phyloP scores from a whole-genome alignment of 2,888 invertebrate species.

The Pyralis farinalis region DNA sequence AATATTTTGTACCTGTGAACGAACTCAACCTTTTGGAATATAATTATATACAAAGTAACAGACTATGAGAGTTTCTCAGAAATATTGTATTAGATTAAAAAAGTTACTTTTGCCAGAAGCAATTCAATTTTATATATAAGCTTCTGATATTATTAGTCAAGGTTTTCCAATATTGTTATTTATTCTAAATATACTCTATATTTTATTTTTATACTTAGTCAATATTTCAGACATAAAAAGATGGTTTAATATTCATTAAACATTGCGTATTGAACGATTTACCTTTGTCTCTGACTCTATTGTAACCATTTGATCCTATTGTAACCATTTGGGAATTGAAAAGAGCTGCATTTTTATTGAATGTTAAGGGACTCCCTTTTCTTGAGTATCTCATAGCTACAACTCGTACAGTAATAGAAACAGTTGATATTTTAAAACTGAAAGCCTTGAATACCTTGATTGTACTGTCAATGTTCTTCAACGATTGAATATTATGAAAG shows the following conservation, averaged over 20 bases:
- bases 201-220: too few species aligned
- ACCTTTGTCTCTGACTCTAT: not conserved
- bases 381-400: not conserved
- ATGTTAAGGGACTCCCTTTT: not conserved
- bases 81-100: slow-evolving; percentile 1
- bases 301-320: not conserved
- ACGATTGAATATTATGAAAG: slow-evolving; percentile 20
- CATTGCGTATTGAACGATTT: not conserved
- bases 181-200: too few species aligned
- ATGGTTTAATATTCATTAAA: not conserved
- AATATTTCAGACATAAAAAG: too few species aligned
- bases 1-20: slow-evolving; percentile 9
- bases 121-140: not conserved
- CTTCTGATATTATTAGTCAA: slow-evolving; percentile 1
- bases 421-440: not conserved
- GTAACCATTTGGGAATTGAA: not conserved
- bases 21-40: slow-evolving; percentile 4
- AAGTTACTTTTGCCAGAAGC: not conserved
- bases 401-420: not conserved
- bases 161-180: too few species aligned
- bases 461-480: slow-evolving; percentile 19
- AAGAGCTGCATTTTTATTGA: not conserved
- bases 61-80: not conserved
- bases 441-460: too few species aligned
- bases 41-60: slow-evolving; percentile 5